Conservation (phyloP, 2,888 invertebrate species). For the Nephrotoma flavescens region DNA sequence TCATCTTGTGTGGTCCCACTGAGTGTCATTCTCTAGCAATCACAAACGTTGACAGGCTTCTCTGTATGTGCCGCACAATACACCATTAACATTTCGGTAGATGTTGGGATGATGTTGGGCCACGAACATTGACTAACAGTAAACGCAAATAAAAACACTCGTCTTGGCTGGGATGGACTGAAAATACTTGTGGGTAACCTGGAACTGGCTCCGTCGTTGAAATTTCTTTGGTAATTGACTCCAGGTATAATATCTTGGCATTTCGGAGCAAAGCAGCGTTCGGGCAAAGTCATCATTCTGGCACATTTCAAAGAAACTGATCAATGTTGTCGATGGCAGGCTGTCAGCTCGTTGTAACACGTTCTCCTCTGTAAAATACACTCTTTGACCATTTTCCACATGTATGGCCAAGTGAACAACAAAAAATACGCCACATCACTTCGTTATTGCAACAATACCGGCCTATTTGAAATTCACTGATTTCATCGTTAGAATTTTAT, state of each 20-base stretch:
- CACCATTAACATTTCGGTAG: constrained; percentile 21
- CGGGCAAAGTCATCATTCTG: constrained; percentile 6
- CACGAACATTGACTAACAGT: too few species aligned
- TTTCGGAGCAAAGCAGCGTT: too few species aligned
- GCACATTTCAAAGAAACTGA: constrained; percentile 21
- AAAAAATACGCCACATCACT: constrained; percentile 1
- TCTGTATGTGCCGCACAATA: constrained; percentile 16
- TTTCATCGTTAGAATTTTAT: not conserved
- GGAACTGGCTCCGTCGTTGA: not conserved
- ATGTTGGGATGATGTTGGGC: constrained; percentile 19
- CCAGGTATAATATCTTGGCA: too few species aligned
- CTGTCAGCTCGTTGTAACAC: constrained; percentile 13
- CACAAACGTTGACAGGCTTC: constrained; percentile 18
- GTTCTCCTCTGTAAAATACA: constrained; percentile 20
- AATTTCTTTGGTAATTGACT: not conserved
- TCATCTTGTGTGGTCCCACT: too few species aligned
- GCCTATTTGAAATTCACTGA: not conserved
- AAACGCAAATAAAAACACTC: too few species aligned
- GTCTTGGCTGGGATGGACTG: not conserved
- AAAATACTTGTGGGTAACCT: constrained; percentile 3
- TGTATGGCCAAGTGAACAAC: constrained; percentile 5
- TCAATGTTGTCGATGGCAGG: constrained; percentile 17
- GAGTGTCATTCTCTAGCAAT: too few species aligned
- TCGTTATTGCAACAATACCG: constrained; percentile 11
- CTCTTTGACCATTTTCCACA: constrained; percentile 10